phyloP scores from a whole-genome alignment of 2,113 vertebrate genomes.

The Laterallus jamaicensis region DNA sequence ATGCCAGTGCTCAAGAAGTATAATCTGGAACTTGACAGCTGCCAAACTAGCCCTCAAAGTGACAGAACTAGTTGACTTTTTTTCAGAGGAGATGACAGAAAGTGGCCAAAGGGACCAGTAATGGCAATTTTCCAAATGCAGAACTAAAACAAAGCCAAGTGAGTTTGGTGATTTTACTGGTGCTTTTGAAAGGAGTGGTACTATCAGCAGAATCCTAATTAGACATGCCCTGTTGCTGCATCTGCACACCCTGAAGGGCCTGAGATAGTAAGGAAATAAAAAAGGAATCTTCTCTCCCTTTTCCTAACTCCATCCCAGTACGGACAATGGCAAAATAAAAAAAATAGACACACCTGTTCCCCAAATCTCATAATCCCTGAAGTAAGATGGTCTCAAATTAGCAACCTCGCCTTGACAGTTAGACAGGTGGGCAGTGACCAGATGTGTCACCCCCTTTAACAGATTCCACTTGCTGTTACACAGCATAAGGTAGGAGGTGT shows the following conservation, averaged over 20 bases:
- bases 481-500: not conserved
- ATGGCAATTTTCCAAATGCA: slow-evolving; percentile 54
- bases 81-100: slow-evolving; percentile 68
- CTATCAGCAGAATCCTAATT: not conserved
- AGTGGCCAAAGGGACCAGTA: slow-evolving; percentile 37
- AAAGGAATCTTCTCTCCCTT: not conserved
- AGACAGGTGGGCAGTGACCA: not conserved
- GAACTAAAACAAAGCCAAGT: slow-evolving; percentile 39
- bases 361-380: not conserved
- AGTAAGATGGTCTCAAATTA: not conserved
- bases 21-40: slow-evolving; percentile 69
- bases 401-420: not conserved
- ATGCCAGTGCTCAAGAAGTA: slow-evolving; percentile 60
- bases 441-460: not conserved
- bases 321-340: not conserved
- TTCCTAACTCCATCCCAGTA: not conserved
- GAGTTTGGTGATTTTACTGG: not conserved
- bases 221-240: not conserved
- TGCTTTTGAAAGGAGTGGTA: not conserved
- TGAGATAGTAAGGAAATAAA: not conserved
- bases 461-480: not conserved
- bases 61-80: slow-evolving; percentile 49
- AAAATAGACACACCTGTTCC: not conserved
- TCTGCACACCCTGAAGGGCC: not conserved
- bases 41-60: slow-evolving; percentile 63